A percentile compares a stretch with the other conserved stretches of the same genome.
Evolutionary conservation across 2,888 invertebrate species (phyloP).

Genomic region (Pseudeuparius sepicola): DNA sequence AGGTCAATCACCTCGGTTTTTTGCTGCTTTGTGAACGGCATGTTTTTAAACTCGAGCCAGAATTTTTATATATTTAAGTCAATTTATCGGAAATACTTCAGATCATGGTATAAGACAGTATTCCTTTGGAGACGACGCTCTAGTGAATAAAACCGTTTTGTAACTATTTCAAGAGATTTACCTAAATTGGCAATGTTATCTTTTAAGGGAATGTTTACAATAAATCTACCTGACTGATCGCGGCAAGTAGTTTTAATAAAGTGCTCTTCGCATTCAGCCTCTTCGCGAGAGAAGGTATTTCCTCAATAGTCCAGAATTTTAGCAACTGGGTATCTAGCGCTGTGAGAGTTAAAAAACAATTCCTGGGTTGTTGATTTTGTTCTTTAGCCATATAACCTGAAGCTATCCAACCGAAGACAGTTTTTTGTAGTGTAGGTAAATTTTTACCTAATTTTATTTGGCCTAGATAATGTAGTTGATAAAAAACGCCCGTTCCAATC

Average conservation of each 20-base stretch:
- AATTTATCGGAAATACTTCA: too few relatives aligned
- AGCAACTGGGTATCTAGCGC: neutral
- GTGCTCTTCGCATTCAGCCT: neutral
- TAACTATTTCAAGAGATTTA: too few relatives aligned
- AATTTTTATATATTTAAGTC: too few relatives aligned
- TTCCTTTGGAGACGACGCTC: too few relatives aligned
- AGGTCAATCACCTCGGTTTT: too few relatives aligned
- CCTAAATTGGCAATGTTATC: neutral
- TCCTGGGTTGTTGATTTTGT: neutral
- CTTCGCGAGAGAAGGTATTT: slow-evolving; percentile 1
- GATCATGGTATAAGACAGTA: too few relatives aligned
- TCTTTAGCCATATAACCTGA: neutral
- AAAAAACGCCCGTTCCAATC: neutral
- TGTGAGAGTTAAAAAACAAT: neutral
- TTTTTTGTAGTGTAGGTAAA: neutral
- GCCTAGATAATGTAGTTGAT: neutral
- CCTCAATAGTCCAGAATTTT: slow-evolving; percentile 1
- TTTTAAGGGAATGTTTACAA: neutral
- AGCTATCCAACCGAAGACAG: neutral
- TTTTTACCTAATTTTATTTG: slow-evolving; percentile 1
- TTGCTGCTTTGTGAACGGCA: too few relatives aligned
- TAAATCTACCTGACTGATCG: neutral
- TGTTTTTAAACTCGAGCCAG: too few relatives aligned
- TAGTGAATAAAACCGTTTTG: too few relatives aligned
- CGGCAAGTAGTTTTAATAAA: slow-evolving; percentile 1